Conservation (phyloP, 2,113 vertebrate genomes). For the Neoarius graeffei region DNA sequence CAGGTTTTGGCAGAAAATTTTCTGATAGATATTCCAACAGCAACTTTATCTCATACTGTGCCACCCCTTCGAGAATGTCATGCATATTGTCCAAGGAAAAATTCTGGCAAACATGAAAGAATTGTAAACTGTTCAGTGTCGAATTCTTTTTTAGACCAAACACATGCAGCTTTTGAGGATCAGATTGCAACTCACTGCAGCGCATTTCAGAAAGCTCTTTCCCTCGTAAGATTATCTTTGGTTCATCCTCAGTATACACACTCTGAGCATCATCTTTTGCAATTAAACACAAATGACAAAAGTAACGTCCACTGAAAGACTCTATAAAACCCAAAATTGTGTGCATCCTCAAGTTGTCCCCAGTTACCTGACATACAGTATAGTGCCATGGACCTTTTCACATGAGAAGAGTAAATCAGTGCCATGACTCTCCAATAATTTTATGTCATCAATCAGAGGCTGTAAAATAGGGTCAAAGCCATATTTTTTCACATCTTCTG, state of each 20-base stretch:
- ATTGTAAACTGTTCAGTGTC: conserved; percentile 43
- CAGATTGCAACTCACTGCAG: too few relatives aligned
- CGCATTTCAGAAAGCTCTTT: too few relatives aligned
- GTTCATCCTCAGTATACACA: conserved; percentile 38
- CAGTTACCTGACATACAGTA: conserved; percentile 49
- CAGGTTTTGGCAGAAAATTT: conserved; percentile 27
- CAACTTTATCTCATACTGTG: too few relatives aligned
- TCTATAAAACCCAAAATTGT: conserved; percentile 46
- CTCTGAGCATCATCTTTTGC: conserved; percentile 42
- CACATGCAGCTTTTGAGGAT: conserved; percentile 12
- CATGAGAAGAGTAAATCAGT: conserved; percentile 38
- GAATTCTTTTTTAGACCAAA: conserved; percentile 45
- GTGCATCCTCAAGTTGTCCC: conserved; percentile 53
- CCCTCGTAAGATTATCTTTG: conserved; percentile 33
- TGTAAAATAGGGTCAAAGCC: conserved; percentile 43
- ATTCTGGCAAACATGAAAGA: conserved; percentile 48
- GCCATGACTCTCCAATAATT: conserved; percentile 25
- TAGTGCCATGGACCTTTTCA: conserved; percentile 36
- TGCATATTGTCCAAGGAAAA: conserved; percentile 53
- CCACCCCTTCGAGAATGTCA: conserved; percentile 6
- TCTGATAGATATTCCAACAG: neutral
- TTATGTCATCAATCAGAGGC: conserved; percentile 24
- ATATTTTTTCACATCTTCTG: conserved; percentile 8
- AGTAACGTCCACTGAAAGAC: conserved; percentile 53
- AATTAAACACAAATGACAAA: conserved; percentile 52